Evolutionary conservation across 64 coral and sea anemone genomes (phyloP).

Genomic region (Astreopora myriophthalma): DNA sequence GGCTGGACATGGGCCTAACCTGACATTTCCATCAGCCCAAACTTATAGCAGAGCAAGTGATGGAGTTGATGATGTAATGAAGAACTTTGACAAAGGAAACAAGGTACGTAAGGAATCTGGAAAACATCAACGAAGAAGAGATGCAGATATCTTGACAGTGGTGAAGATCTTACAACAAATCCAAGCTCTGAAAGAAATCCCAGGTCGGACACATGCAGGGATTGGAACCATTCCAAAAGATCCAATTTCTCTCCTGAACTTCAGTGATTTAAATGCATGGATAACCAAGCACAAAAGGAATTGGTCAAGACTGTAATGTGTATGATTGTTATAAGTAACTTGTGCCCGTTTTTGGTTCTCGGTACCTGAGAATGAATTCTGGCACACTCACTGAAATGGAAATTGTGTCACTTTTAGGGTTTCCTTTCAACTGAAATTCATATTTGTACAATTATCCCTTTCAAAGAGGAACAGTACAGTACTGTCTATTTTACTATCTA

Average conservation of each 20-base stretch:
- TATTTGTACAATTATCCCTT: background rate
- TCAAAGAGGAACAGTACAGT: background rate
- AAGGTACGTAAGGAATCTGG: background rate
- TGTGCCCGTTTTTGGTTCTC: background rate
- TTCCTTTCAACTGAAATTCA: background rate
- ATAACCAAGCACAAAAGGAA: constrained; percentile 11
- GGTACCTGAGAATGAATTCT: background rate
- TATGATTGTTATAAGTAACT: background rate
- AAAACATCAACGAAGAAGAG: background rate
- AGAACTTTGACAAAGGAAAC: constrained; percentile 22
- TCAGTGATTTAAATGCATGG: constrained; percentile 27
- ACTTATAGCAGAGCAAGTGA: constrained; percentile 20
- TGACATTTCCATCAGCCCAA: background rate
- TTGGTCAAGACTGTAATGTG: background rate
- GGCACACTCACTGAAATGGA: background rate
- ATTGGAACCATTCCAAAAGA: constrained; percentile 50
- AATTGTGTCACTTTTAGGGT: background rate
- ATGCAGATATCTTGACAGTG: constrained; percentile 8
- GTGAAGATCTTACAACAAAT: constrained; percentile 18
- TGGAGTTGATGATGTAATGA: background rate
- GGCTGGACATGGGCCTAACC: constrained; percentile 11
- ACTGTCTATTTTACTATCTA: background rate
- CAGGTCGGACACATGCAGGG: constrained; percentile 19
- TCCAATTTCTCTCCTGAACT: constrained; percentile 34
- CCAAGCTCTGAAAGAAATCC: background rate